Evolutionary conservation across 2,888 invertebrate species (phyloP).

Genomic region (Hyalella azteca): DNA sequence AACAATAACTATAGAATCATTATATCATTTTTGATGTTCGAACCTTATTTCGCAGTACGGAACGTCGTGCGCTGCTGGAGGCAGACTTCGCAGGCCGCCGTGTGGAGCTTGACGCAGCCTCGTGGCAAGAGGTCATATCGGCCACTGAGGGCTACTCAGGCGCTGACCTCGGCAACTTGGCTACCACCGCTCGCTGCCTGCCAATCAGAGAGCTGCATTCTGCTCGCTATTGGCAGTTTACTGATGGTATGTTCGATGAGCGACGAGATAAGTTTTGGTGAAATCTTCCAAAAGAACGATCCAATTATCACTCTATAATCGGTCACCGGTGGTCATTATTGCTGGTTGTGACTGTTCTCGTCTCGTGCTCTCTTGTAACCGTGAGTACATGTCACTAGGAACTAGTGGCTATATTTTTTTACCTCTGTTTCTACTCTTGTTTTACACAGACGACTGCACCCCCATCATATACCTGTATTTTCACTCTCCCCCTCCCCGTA

Average conservation of each 20-base stretch:
- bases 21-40: not conserved
- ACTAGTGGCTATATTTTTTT: too few species aligned
- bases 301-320: too few species aligned
- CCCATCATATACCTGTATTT: too few species aligned
- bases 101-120: conserved; percentile 60
- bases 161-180: conserved; percentile 67
- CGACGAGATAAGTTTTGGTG: too few species aligned
- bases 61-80: conserved; percentile 39
- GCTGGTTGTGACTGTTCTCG: too few species aligned
- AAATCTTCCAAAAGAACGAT: too few species aligned
- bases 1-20: not conserved
- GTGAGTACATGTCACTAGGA: too few species aligned
- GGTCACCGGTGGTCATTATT: too few species aligned
- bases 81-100: conserved; percentile 38
- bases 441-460: too few species aligned
- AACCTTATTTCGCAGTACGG: not conserved
- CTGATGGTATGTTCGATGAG: conserved; percentile 40
- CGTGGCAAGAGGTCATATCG: conserved; percentile 64
- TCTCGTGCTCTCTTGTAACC: too few species aligned
- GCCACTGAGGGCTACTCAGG: conserved; percentile 68
- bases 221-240: conserved; percentile 62
- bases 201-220: conserved; percentile 66
- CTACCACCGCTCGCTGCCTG: conserved; percentile 64
- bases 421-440: too few species aligned
- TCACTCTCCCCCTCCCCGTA: too few species aligned